Base-by-base conservation (phyloP, 2,888 invertebrate genomes). In the Troides helena region DNA sequence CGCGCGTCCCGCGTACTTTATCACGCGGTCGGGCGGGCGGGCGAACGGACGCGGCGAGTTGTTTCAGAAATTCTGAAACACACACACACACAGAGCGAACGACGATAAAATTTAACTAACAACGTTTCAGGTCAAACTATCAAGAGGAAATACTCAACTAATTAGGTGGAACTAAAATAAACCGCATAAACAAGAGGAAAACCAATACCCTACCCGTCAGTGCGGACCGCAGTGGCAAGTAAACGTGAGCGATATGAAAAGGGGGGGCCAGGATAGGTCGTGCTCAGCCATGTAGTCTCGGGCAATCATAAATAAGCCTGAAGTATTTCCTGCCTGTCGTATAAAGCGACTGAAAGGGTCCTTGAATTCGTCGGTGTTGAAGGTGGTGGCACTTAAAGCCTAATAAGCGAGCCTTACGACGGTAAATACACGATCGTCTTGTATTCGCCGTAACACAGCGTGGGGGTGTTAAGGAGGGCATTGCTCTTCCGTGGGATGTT, bases 181-280 rank as follows among this genome's bases (percentile, higher is more conserved):
- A 59, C 63, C 64, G 76, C 77, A 79, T 74, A 65, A 57, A 57
- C 69, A 74, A 62, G 75, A 80, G 78, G 80, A 82, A 78, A 85
- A 85, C 73, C 76, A 83, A 82, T 80, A 73, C 68, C 70, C 64
- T 50, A 36, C 65, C 70, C 60, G 68, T 65, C 71, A 63, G 70
- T 69, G 64, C 77, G 75, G 76, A 78, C 78, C 76, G 81, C 78
- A 79, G 21, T 75, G 79, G 75, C 76, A 78, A 30, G 5, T 5
- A 30, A 30, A 76, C 76, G 71, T 67, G 73, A 68, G 4, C 30
- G 30, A 30, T 30, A 30, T 5, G 30, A 30, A 30, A 30, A 3
- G 58, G 56, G 74, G 74, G 78, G 71, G 73, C 77, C 75, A 73
- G 72, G 74, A 78, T 80, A 85, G 81, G 81, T 84, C 82, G 78